Evolutionary conservation across 2,888 invertebrate species (phyloP).

Genomic region (Troides helena): DNA sequence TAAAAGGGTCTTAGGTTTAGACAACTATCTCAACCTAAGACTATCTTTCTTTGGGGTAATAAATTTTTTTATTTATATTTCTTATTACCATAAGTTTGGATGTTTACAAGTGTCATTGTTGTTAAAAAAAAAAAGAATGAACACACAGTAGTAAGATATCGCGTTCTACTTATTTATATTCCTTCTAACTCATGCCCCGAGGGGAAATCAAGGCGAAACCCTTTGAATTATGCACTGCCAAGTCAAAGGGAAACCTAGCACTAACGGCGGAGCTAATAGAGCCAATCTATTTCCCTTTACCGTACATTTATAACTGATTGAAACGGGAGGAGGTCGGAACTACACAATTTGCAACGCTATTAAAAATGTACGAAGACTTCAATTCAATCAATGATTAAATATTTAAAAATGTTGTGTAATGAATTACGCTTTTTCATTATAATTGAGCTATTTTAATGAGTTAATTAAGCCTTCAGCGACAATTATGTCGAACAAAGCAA

Average conservation of each 20-base stretch:
- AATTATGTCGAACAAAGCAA: neutral
- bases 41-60: no score
- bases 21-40: no score
- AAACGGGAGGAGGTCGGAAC: conserved; percentile 24
- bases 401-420: neutral
- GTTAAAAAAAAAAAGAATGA: neutral
- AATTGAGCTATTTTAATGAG: neutral
- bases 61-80: no score
- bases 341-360: conserved; percentile 27
- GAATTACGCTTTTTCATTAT: conserved; percentile 1
- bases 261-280: conserved; percentile 43
- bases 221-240: conserved; percentile 46
- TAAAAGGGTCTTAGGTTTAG: no score
- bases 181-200: conserved; percentile 38
- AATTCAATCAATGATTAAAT: conserved; percentile 2
- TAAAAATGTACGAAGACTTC: conserved; percentile 21
- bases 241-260: conserved; percentile 44
- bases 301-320: conserved; percentile 39
- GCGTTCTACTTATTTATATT: conserved; percentile 33
- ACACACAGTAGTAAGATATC: conserved; percentile 13
- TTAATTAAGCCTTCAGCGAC: neutral
- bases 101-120: neutral
- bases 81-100: neutral
- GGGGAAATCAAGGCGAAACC: conserved; percentile 40
- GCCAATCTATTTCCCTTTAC: conserved; percentile 46